These are phyloP conservation scores for Cremastobaeus sp. DNA, from an alignment of 2,888 invertebrate genomes.

Conservation along the genomic window DNA sequence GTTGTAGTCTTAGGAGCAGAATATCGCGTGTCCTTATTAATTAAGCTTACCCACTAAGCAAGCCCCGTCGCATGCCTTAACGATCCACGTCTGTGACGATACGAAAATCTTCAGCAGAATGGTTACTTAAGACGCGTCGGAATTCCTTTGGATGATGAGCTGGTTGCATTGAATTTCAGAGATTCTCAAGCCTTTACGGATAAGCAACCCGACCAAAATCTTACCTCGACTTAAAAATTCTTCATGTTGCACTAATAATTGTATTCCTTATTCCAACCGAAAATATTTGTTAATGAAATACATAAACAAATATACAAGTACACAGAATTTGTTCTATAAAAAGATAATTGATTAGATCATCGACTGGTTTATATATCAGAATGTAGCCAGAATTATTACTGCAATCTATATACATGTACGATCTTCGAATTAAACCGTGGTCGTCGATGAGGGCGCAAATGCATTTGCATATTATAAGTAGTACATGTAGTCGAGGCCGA, in stretches of 20 bases:
- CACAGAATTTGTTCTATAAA: too few species aligned
- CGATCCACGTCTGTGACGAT: slow-evolving; percentile 69
- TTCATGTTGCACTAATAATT: too few species aligned
- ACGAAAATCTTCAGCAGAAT: slow-evolving; percentile 53
- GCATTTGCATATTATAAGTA: slow-evolving; percentile 79
- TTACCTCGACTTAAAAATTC: too few species aligned
- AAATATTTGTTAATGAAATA: too few species aligned
- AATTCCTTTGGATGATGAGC: slow-evolving; percentile 46
- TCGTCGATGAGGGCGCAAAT: slow-evolving; percentile 62
- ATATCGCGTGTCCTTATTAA: slow-evolving; percentile 79
- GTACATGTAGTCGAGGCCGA: slow-evolving; percentile 74
- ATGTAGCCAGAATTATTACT: too few species aligned
- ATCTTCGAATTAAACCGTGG: slow-evolving; percentile 70
- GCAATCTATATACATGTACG: slow-evolving; percentile 63
- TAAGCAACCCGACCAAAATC: too few species aligned
- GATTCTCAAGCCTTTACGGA: slow-evolving; percentile 48
- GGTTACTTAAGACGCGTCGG: slow-evolving; percentile 51
- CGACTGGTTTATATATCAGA: too few species aligned
- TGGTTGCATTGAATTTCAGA: slow-evolving; percentile 17
- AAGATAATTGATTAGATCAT: too few species aligned
- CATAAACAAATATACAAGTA: too few species aligned
- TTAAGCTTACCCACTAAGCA: slow-evolving; percentile 76
- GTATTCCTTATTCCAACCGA: too few species aligned
- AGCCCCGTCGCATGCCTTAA: slow-evolving; percentile 76
- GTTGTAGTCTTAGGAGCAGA: slow-evolving; percentile 71